Base-by-base conservation (phyloP, 2,888 invertebrate genomes). In the Acronicta leporina region DNA sequence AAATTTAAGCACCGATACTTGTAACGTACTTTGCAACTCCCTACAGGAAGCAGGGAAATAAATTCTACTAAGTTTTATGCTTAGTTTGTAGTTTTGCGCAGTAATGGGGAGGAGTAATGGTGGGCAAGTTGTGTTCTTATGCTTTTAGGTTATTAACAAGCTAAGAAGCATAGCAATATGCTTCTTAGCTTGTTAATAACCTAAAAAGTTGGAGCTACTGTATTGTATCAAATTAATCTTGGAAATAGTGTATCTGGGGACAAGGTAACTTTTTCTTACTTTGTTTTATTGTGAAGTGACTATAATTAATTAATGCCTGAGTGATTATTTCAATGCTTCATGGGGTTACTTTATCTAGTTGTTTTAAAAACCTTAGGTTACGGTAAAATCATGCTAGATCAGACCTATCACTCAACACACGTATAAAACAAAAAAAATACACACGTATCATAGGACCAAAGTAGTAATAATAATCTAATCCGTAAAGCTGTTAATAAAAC, bases 1-100 rank as follows among this genome's bases (percentile, higher is more conserved):
- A 69, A 73, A 73, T 74, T 76, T 74, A 74, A 76, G 60, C 63
- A 73, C 69, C 77, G 73, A 76, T 74, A 73, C 68, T 73, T 75
- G 60, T 75, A 72, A 73, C 69, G 66, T 62, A 62, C 59, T 69
- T 60, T 58, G 57, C 46, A 66, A 69, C 62, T 65, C 63, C 54
- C 54, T 68, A 58, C 59, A 47, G 35, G 53, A 63, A 48, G 53
- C 51, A 45, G 20, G 52, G 56, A 56, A 69, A 66, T 66, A 72
- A 56, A 58, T 73, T 71, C 52, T 27, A 4, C 40, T 5, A 66
- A 73, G 59, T 69, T 73, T 69, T 73, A 69, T 69, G 42, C 57
- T 60, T 66, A 62, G 69, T 66, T 59, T 67, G 63, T 50, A 71
- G 59, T 70, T 71, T 63, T 58, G 60, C 59, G 45, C 15, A 35